Evolutionary conservation across 1,140 invertebrate genomes (phyloP), one percentile per base, ranked within the genome.

Genomic region (Akabosia matsudoensis): DNA sequence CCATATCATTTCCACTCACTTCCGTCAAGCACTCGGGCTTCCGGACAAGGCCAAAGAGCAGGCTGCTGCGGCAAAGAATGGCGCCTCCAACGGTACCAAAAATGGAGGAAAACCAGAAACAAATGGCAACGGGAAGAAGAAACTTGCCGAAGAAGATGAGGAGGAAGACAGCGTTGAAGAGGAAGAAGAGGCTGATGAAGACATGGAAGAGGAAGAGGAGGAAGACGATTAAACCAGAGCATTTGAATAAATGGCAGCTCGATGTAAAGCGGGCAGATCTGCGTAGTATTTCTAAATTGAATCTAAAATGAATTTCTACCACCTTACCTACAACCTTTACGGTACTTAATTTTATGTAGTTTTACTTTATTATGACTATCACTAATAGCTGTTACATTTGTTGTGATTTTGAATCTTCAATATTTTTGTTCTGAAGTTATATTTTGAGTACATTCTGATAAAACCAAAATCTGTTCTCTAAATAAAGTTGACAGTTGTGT

Each of bases 1-100:
- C 22, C 61, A 67, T 30, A 67, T 67, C 61, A 67, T 67, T 7
- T 28, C 61, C 7, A 31, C 31, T n/a, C 61, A 67, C 28, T 67
- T 67, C 61, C 61, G 61, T 7, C 26, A 67, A 30, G 61, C 61
- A 10, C 28, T 67, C 13, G 54, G 54, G 22, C 3, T 67, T 30
- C 24, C 61, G 28, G 28, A 67, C 26, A 28, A 28, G 3, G 10
- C 61, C 1, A 28, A 28, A 4, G 54, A 7, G 16, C 22, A 14
- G 22, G 28, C 24, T 2, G 61, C 26, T 7, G 28, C 7, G 4
- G 61, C 24, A 1, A 30, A 28, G 28, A 67, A 67, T 67, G 61
- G 61, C 1, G 22, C 7, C 7, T 14, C 3, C 31, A 22, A 22
- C 4, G 4, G 3, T 14, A 4, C 54, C 24, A 61, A 7, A 3